Conservation (phyloP, 2,888 invertebrate genomes). For the Agrypnus murinus region DNA sequence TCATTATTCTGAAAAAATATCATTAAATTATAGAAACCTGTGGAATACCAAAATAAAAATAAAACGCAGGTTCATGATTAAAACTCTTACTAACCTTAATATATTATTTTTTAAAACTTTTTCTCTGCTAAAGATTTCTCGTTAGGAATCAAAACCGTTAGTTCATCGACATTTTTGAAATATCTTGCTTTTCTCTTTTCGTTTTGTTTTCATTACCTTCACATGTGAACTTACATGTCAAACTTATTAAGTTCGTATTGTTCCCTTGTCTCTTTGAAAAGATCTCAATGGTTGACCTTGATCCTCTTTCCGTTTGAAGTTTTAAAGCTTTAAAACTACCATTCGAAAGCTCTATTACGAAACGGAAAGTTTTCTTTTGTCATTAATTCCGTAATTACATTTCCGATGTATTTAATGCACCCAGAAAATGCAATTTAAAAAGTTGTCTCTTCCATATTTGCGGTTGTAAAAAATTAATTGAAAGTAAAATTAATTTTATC, state of each 20-base stretch:
- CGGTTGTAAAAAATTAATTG: no score
- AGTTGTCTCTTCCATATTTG: no score
- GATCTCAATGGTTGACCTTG: slow-evolving; percentile 11
- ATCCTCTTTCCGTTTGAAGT: slow-evolving; percentile 16
- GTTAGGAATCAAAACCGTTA: not conserved
- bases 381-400: not conserved
- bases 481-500: no score
- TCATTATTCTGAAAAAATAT: not conserved
- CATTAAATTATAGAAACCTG: not conserved
- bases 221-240: slow-evolving; percentile 1
- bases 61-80: no score
- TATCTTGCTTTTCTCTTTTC: not conserved
- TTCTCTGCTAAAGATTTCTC: no score
- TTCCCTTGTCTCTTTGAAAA: slow-evolving; percentile 20
- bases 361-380: slow-evolving; percentile 15
- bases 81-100: no score
- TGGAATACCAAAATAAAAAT: no score
- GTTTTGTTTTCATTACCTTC: slow-evolving; percentile 14
- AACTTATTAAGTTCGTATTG: slow-evolving; percentile 24
- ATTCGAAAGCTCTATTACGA: not conserved
- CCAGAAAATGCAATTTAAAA: no score
- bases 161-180: not conserved
- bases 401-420: no score
- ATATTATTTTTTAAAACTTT: no score
- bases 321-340: not conserved